A percentile compares a stretch with the other conserved stretches of the same genome.
These are phyloP conservation scores for Drosophila fuyamai DNA, from an alignment of 1,140 invertebrate genomes.

Conservation along the genomic window DNA sequence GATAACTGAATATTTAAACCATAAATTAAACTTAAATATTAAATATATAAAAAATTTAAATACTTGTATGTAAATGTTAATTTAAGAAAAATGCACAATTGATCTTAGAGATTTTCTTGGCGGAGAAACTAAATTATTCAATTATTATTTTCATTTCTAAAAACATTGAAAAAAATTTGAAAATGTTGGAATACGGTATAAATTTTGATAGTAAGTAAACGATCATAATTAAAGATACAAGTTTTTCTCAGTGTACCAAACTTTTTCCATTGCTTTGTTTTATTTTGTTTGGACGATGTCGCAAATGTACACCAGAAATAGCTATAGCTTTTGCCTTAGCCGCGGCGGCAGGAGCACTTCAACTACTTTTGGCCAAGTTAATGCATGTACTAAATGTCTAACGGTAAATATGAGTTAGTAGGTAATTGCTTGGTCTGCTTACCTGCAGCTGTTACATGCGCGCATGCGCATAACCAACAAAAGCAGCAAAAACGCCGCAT, in stretches of 20 bases:
- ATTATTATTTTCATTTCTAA: too few species aligned
- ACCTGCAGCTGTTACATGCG: slow-evolving; percentile 59
- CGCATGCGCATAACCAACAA: slow-evolving; percentile 65
- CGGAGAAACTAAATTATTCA: too few species aligned
- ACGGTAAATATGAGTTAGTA: slow-evolving; percentile 81
- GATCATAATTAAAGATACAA: too few species aligned
- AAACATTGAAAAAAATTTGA: too few species aligned
- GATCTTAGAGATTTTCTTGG: too few species aligned
- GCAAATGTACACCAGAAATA: slow-evolving; percentile 50
- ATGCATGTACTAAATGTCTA: slow-evolving; percentile 81
- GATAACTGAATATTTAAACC: too few species aligned
- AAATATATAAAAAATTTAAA: too few species aligned
- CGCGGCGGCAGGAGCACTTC: slow-evolving; percentile 41
- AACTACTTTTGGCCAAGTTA: slow-evolving; percentile 60
- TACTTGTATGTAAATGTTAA: too few species aligned
- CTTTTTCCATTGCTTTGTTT: slow-evolving; percentile 38
- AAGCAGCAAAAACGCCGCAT: slow-evolving; percentile 8
- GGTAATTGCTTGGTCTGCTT: slow-evolving; percentile 74
- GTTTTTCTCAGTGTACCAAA: slow-evolving; percentile 16
- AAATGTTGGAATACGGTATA: too few species aligned
- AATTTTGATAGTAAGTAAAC: too few species aligned
- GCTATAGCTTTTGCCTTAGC: slow-evolving; percentile 15
- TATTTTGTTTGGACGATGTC: slow-evolving; percentile 50
- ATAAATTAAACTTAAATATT: too few species aligned
- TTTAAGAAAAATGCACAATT: too few species aligned